phyloP scores from a whole-genome alignment of 2,888 invertebrate genomes.

The Machimus atricapillus region DNA sequence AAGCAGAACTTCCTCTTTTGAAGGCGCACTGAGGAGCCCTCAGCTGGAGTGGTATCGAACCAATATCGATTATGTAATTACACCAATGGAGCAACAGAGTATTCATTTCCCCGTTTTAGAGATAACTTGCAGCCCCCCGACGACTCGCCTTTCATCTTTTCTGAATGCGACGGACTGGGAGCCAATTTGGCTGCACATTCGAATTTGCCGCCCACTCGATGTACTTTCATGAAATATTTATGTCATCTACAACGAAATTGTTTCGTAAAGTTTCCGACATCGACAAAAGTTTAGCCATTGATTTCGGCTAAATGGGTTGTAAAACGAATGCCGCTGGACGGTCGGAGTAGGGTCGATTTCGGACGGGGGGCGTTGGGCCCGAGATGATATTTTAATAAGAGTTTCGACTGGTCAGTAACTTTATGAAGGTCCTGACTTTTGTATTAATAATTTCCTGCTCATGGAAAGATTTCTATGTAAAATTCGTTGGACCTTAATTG shows the following conservation, averaged over 20 bases:
- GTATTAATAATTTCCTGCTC: slow-evolving; percentile 29
- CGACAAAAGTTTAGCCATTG: slow-evolving; percentile 23
- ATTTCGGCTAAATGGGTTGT: slow-evolving; percentile 18
- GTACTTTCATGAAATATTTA: background rate
- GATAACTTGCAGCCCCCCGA: background rate
- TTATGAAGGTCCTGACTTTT: slow-evolving; percentile 14
- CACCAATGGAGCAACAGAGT: background rate
- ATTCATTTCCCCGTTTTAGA: background rate
- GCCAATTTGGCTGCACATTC: background rate
- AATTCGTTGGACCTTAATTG: slow-evolving; percentile 17
- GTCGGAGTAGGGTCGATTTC: background rate
- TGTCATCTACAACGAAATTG: slow-evolving; percentile 22
- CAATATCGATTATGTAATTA: background rate
- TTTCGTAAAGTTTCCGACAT: slow-evolving; percentile 26
- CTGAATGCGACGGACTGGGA: background rate
- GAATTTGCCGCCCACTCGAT: background rate
- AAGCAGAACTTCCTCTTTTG: background rate
- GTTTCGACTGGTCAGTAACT: slow-evolving; percentile 30
- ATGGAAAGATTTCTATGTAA: slow-evolving; percentile 23
- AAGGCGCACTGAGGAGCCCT: background rate
- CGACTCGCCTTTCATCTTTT: background rate
- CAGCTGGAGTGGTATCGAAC: background rate
- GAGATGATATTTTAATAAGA: slow-evolving; percentile 32
- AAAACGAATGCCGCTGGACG: background rate
- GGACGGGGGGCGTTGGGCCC: background rate